Evolutionary conservation across 2,888 invertebrate genomes (phyloP).

Genomic region (Pammene fasciana): DNA sequence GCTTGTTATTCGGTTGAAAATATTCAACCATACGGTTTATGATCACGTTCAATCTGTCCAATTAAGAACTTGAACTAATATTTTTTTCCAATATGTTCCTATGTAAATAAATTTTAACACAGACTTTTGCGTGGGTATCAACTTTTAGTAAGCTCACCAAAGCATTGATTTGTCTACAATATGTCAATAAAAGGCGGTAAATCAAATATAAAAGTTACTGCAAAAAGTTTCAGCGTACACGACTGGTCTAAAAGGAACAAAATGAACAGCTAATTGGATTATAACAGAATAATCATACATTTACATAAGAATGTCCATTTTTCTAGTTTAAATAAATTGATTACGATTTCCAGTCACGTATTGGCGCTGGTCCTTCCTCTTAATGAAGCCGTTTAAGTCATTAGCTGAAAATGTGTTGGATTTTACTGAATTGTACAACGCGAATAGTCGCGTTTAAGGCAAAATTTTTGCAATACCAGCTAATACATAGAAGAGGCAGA

Average conservation of each 20-base stretch:
- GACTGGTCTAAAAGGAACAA: background rate
- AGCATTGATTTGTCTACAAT: too few species aligned
- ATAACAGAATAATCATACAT: slow-evolving; percentile 23
- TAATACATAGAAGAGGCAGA: too few species aligned
- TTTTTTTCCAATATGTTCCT: background rate
- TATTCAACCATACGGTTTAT: background rate
- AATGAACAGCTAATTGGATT: slow-evolving; percentile 9
- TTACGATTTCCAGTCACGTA: slow-evolving; percentile 64
- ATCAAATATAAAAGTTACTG: background rate
- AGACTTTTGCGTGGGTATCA: too few species aligned
- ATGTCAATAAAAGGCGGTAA: too few species aligned
- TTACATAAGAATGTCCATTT: slow-evolving; percentile 44
- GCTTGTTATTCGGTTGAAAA: too few species aligned
- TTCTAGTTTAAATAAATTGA: slow-evolving; percentile 53
- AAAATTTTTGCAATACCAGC: too few species aligned
- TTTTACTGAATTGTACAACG: slow-evolving; percentile 25
- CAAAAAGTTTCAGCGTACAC: too few species aligned
- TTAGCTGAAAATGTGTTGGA: slow-evolving; percentile 54
- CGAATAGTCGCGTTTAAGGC: background rate
- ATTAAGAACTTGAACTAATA: background rate
- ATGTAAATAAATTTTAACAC: background rate
- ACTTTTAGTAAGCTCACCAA: too few species aligned
- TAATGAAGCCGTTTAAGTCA: slow-evolving; percentile 72
- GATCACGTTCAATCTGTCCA: background rate
- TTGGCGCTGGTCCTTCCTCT: slow-evolving; percentile 57